Percentiles rank a stretch among this genome's conserved stretches.
These are phyloP conservation scores for Molorchus minor DNA, from an alignment of 2,888 invertebrate genomes.

Conservation along the genomic window DNA sequence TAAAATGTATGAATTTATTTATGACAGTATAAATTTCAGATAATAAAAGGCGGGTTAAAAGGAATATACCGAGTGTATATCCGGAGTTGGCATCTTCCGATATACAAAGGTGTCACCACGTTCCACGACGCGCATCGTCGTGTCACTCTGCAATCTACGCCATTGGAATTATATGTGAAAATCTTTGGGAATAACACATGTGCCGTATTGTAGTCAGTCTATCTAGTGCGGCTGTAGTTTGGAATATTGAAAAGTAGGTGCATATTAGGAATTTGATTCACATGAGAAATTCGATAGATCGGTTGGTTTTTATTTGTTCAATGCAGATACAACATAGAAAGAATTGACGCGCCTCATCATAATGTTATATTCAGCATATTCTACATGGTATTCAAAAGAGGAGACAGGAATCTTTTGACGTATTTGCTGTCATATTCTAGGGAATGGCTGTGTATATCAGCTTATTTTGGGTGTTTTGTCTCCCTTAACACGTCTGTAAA, in stretches of 20 bases:
- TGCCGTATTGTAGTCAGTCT: slow-evolving; percentile 23
- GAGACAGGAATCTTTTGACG: no score
- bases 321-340: no score
- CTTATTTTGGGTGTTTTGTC: no score
- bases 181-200: slow-evolving; percentile 25
- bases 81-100: slow-evolving; percentile 29
- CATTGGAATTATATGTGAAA: slow-evolving; percentile 31
- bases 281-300: neutral
- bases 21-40: slow-evolving; percentile 19
- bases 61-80: slow-evolving; percentile 18
- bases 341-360: no score
- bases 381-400: no score
- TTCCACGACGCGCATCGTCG: slow-evolving; percentile 15
- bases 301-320: no score
- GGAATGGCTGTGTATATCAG: no score
- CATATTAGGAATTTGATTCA: slow-evolving; percentile 26
- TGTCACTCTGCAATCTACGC: slow-evolving; percentile 26
- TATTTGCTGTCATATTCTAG: no score
- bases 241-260: slow-evolving; percentile 40
- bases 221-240: slow-evolving; percentile 23
- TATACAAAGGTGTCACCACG: slow-evolving; percentile 32
- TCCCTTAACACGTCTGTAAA: no score
- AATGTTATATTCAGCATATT: no score
- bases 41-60: slow-evolving; percentile 28
- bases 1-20: slow-evolving; percentile 21